Evolutionary conservation across 2,113 vertebrate species (phyloP), one percentile per base, ranked within the genome.

Genomic region (Podarcis raffonei): DNA sequence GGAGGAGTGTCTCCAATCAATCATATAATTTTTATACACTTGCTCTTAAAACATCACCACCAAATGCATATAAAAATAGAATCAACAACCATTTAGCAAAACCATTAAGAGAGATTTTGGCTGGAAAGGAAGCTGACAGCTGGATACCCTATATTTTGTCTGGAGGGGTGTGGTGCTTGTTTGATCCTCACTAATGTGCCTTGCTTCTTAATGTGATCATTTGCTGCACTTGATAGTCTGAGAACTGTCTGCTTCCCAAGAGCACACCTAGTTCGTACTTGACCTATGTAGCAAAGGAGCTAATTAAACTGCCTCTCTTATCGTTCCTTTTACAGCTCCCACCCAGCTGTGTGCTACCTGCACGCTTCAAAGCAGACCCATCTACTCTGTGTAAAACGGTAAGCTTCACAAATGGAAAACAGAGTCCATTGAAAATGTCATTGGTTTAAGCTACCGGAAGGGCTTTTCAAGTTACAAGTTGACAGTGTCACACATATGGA

Each of bases 301-400:
- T 72, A 83, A 93, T 90, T 88, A 69, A 93, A 87, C 35, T 4
- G 1, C 69, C 77, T 75, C 42, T 62, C 88, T 91, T 88, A 62
- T 69, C 53, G 39, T 0, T 87, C 78, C 16, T 92, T 88, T 89
- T 85, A 81, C 79, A 89, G 89, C 9, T 93, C 82, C 81, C 25
- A 87, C 76, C 93, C 92, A 91, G 89, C 88, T 86, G 90, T 86
- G 85, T 92, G 88, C 87, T 93, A 80, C 89, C 35, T 85, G 89
- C 0, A 0, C 2, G 75, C 81, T 84, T 93, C 90, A 78, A 86
- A 74, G 48, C 78, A 81, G 48, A 77, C 16, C 68, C 78, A 62
- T 27, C 72, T 57, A 37, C 78, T 37, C 25, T 57, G n/a, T 22
- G 35, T 68, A 87, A 87, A 87, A 91, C 89, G 23, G 84, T 87